phyloP scores from a whole-genome alignment of 2,797 vertebrate species.

The Cercopithecus mitis region DNA sequence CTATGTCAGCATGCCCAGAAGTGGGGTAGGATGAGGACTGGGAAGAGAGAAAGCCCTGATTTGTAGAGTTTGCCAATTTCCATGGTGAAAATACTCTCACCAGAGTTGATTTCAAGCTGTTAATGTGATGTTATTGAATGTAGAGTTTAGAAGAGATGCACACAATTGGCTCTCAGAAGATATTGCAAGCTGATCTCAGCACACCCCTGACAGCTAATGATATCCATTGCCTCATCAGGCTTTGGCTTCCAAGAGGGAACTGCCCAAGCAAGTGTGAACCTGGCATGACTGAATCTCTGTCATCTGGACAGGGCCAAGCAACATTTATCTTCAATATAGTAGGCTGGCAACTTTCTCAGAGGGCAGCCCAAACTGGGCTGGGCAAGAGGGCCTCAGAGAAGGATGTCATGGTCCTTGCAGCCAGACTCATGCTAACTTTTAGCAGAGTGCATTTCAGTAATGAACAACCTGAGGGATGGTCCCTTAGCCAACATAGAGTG shows the following conservation, averaged over 20 bases:
- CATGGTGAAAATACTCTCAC: neutral
- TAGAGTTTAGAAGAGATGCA: neutral
- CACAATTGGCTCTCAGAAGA: neutral
- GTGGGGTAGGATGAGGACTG: neutral
- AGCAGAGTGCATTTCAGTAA: neutral
- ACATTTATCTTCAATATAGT: neutral
- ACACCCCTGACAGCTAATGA: neutral
- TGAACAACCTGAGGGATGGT: neutral
- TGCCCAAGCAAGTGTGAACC: neutral
- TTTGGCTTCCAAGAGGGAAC: neutral
- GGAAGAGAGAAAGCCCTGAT: neutral
- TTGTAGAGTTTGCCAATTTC: neutral
- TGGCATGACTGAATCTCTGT: neutral
- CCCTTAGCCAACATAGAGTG: neutral
- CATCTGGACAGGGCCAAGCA: neutral
- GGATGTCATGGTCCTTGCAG: neutral
- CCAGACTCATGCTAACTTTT: neutral
- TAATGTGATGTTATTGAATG: neutral
- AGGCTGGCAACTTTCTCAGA: neutral
- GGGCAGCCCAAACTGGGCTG: neutral
- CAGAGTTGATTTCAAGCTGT: neutral
- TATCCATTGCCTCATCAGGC: neutral
- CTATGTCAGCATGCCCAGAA: neutral
- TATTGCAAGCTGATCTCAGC: neutral
- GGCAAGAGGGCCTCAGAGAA: neutral